Percentiles rank a stretch among this genome's conserved stretches.
These are phyloP conservation scores for Platalea minor DNA, from an alignment of 2,797 vertebrate species.

Conservation along the genomic window DNA sequence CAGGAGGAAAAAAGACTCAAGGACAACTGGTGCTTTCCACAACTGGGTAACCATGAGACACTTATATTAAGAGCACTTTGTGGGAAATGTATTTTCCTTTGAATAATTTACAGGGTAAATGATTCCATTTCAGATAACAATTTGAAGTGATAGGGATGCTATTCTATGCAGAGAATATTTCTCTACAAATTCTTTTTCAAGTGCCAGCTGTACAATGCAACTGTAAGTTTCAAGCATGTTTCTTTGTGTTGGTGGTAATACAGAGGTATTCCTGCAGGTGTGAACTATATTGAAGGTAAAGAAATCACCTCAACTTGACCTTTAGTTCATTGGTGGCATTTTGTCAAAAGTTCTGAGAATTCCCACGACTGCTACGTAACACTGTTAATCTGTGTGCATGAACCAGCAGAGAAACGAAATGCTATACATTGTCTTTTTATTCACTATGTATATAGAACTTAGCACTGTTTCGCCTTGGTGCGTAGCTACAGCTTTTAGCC, in stretches of 20 bases:
- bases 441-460: not conserved
- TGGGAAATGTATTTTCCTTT: not conserved
- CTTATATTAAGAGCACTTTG: not conserved
- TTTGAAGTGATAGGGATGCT: not conserved
- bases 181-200: not conserved
- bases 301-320: not conserved
- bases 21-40: not conserved
- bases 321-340: not conserved
- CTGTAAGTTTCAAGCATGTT: not conserved
- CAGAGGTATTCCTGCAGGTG: fast-evolving
- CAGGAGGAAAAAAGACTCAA: not conserved
- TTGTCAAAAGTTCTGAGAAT: not conserved
- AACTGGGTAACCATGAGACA: not conserved
- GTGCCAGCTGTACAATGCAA: not conserved
- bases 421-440: not conserved
- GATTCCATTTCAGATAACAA: not conserved
- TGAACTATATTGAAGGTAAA: not conserved
- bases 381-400: not conserved
- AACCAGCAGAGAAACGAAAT: not conserved
- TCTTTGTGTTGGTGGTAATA: not conserved
- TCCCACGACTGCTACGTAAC: not conserved
- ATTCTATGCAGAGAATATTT: not conserved
- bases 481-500: not conserved
- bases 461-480: not conserved
- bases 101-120: not conserved